Conservation (phyloP, 2,113 vertebrate species). For the Arothron firmamentum region DNA sequence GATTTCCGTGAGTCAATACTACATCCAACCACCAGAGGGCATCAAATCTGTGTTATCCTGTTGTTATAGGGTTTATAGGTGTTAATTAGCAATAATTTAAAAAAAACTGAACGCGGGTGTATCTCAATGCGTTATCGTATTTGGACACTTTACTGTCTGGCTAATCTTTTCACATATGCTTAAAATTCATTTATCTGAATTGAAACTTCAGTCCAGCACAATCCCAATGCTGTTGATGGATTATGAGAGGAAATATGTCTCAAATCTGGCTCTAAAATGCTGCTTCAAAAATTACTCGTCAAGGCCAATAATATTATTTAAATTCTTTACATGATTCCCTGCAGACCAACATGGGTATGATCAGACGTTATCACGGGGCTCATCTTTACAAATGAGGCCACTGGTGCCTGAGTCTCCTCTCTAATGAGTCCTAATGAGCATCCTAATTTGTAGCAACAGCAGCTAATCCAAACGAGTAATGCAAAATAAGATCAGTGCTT, state of each 20-base stretch:
- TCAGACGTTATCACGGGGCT: conserved; percentile 35
- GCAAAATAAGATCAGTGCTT: conserved; percentile 44
- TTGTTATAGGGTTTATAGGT: too few species aligned
- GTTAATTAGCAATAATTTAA: too few species aligned
- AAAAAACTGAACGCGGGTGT: too few species aligned
- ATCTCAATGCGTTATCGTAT: too few species aligned
- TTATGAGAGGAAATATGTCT: conserved; percentile 4
- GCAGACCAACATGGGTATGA: conserved; percentile 34
- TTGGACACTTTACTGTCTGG: too few species aligned
- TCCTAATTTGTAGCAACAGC: conserved; percentile 37
- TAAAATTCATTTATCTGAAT: too few species aligned
- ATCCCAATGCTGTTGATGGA: not conserved
- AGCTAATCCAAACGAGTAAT: conserved; percentile 44
- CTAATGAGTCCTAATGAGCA: conserved; percentile 55
- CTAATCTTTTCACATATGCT: too few species aligned
- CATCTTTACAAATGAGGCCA: conserved; percentile 48
- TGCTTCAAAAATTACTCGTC: conserved; percentile 15
- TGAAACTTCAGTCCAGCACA: not conserved
- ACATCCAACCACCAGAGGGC: too few species aligned
- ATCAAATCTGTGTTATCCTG: too few species aligned
- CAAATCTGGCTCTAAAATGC: not conserved
- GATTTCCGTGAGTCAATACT: too few species aligned
- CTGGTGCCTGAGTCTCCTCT: conserved; percentile 20
- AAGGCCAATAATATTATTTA: conserved; percentile 26
- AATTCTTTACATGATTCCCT: conserved; percentile 20